Conservation (phyloP, 2,797 vertebrate species). For the Morelia viridis region DNA sequence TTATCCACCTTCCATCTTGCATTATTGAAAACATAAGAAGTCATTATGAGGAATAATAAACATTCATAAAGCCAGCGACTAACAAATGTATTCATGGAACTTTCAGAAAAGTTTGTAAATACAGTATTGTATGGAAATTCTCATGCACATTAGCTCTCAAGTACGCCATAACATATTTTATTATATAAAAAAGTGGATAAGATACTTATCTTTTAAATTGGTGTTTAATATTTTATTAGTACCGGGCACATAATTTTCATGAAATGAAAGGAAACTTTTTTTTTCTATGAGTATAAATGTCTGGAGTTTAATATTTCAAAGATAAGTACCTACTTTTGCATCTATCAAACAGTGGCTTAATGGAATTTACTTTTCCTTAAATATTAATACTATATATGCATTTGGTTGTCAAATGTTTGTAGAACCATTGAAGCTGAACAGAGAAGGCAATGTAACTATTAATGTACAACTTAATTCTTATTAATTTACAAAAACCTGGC, state of each 20-base stretch:
- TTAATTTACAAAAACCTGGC: conserved; percentile 13
- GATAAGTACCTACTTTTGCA: conserved; percentile 79
- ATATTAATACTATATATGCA: conserved; percentile 79
- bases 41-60: conserved; percentile 71
- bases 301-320: conserved; percentile 83
- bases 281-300: conserved; percentile 84
- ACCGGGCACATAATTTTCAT: conserved; percentile 85
- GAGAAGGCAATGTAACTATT: conserved; percentile 32
- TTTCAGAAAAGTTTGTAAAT: conserved; percentile 84
- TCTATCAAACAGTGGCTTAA: conserved; percentile 77
- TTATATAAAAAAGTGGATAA: conserved; percentile 82
- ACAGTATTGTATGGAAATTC: conserved; percentile 82
- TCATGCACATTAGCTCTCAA: conserved; percentile 74
- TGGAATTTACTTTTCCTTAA: conserved; percentile 83
- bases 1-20: conserved; percentile 69
- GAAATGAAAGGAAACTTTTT: conserved; percentile 82
- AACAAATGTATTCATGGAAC: conserved; percentile 70
- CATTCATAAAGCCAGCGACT: conserved; percentile 62
- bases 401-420: conserved; percentile 80
- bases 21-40: conserved; percentile 70
- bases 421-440: conserved; percentile 76
- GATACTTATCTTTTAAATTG: conserved; percentile 89
- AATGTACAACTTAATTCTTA: conserved; percentile 18
- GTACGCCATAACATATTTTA: conserved; percentile 80
- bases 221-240: conserved; percentile 91